These are phyloP conservation scores for Fulica atra DNA, from an alignment of 2,113 vertebrate species.

Conservation along the genomic window DNA sequence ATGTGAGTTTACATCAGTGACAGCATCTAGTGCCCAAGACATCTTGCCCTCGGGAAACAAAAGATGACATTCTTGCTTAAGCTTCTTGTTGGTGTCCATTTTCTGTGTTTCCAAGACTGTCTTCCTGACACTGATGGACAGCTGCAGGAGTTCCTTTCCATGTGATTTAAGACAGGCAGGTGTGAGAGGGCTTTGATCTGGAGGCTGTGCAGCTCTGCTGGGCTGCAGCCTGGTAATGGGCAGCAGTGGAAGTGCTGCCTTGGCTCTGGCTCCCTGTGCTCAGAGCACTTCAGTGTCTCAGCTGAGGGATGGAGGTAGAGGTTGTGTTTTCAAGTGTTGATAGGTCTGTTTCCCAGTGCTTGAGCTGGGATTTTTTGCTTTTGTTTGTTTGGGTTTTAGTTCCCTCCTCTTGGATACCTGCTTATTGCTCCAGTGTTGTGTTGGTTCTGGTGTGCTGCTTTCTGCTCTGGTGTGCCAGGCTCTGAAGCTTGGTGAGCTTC, in stretches of 20 bases:
- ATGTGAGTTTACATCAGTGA: not conserved
- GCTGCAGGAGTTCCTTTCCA: not conserved
- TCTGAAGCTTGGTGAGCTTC: not conserved
- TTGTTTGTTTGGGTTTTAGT: not conserved
- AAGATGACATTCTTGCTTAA: not conserved
- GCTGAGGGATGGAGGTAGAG: not conserved
- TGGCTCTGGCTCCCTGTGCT: not conserved
- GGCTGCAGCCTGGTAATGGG: not conserved
- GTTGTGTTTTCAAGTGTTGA: not conserved
- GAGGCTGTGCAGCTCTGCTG: not conserved
- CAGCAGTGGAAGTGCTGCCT: not conserved
- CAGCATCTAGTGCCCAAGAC: accelerated
- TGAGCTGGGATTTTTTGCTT: not conserved
- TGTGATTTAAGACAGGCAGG: not conserved
- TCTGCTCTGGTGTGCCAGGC: not conserved
- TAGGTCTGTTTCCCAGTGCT: not conserved
- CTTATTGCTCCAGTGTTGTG: not conserved
- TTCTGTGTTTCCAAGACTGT: not conserved
- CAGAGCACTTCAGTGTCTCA: not conserved
- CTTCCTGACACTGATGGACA: not conserved
- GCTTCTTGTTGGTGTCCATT: not conserved
- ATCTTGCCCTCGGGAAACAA: not conserved
- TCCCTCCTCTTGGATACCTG: not conserved
- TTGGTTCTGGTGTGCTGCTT: not conserved
- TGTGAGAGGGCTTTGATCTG: not conserved